A percentile compares a stretch with the other conserved stretches of the same genome.
phyloP scores from a whole-genome alignment of 2,113 vertebrate species.

The Taurulus bubalis region DNA sequence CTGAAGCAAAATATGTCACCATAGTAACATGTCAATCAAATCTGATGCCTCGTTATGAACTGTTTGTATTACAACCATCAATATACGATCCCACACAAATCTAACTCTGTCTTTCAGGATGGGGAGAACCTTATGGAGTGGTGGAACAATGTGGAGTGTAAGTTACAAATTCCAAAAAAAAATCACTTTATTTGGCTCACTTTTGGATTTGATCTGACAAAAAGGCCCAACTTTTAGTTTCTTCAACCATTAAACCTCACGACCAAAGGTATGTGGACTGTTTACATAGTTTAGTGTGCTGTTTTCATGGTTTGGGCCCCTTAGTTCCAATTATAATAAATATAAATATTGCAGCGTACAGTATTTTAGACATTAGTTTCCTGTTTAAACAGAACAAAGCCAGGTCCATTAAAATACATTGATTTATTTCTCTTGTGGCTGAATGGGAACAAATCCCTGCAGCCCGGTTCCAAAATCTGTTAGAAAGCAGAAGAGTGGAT shows the following conservation, averaged over 20 bases:
- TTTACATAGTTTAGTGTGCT: neutral
- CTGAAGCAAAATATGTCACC: neutral
- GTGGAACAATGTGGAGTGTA: conserved; percentile 82
- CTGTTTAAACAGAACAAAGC: neutral
- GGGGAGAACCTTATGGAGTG: conserved; percentile 80
- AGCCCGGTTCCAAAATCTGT: neutral
- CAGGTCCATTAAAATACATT: neutral
- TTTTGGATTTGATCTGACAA: neutral
- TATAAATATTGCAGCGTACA: neutral
- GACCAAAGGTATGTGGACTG: neutral
- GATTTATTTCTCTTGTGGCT: neutral
- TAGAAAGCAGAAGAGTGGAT: neutral
- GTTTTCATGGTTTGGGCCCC: neutral
- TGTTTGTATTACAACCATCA: neutral
- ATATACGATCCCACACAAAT: neutral
- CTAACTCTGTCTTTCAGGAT: conserved; percentile 65
- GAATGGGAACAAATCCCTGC: neutral
- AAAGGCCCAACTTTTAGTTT: neutral
- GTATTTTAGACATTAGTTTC: neutral
- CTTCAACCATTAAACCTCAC: neutral
- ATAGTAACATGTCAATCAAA: neutral
- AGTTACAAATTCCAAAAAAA: too few relatives aligned
- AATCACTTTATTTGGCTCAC: neutral
- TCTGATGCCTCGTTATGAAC: neutral
- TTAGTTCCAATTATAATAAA: neutral